Evolutionary conservation across 2,797 vertebrate genomes (phyloP), one percentile per base, ranked within the genome.

Genomic region (Erethizon dorsatum): DNA sequence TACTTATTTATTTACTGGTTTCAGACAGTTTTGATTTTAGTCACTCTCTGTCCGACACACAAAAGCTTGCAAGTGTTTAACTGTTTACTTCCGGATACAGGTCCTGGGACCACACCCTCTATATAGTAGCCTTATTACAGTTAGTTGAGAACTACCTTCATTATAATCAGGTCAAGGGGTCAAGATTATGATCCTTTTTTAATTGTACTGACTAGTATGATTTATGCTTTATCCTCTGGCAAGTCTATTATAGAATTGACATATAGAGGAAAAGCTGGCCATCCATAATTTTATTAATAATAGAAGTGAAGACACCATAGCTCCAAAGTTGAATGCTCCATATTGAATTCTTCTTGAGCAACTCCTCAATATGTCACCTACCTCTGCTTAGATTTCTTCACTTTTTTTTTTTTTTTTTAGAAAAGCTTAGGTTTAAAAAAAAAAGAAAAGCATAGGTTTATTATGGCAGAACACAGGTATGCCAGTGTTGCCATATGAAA

Each of bases 401-500:
- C 56, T 28, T 45, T 96, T 95, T 94, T 33, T 73, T 69, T 67
- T 67, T 15, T 15, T 61, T 28, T 15, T 31, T 6, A 50, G 9
- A 63, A 87, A 89, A 78, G 10, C 11, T 33, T 26, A 59, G 12
- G 10, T 17, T 59, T 90, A 61, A 28, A 45, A 12, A 54, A 84
- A 73, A n/a, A 73, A 47, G 14, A 63, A 87, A 89, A 73, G 8
- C 20, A 56, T 18, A 45, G 15, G 15, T 17, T 59, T 90, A 61
- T 91, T 56, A 47, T 9, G 57, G 14, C 8, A 91, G 92, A 88
- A 84, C 24, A 45, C 63, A 59, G 22, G 1, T 56, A 14, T 61
- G 97, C 96, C 97, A 97, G 85, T 80, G 96, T 88, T 96, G 57
- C 61, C 91, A 94, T 78, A 88, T 95, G 96, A 98, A 98, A 97